Evolutionary conservation across 2,797 vertebrate species (phyloP), one percentile per base, ranked within the genome.

Genomic region (Meda fulgida): DNA sequence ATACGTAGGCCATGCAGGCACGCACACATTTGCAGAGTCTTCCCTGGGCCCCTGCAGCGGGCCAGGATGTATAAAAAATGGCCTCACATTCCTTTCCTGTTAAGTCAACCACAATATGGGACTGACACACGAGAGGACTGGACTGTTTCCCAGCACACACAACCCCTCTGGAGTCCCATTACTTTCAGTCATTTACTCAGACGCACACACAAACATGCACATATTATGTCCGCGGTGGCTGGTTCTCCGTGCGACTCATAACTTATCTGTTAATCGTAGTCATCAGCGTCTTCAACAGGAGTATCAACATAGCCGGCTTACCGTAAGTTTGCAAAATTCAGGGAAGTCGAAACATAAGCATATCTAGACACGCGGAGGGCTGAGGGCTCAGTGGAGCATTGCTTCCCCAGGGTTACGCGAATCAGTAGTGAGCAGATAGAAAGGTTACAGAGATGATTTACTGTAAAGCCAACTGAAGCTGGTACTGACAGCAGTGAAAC

Each of bases 11-110:
- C 58, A 70, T 86, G 73, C 63, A 89, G 78, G 71, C 36, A 65
- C 26, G 82, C 75, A 84, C 73, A 80, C 36, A 87, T 60, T 86
- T 84, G 85, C 75, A 89, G 87, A 88, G 87, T 94, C 93, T 90
- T 92, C 92, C 81, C 89, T 92, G 88, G 90, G 89, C 86, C 90
- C 91, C 91, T 92, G 85, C 89, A 90, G 79, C 72, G 43, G 80
- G 89, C 90, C 93, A 93, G 94, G 94, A 95, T 93, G 93, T 93
- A 94, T 95, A 93, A 89, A 90, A 94, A 94, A 93, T 88, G 92
- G 90, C 36, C 80, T 92, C 90, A 91, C 93, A 95, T 96, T 95
- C 94, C 94, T 94, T 94, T 95, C 94, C 94, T 92, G 94, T 95
- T 93, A 95, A 89, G 92, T 93, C 93, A 94, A 92, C 91, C 94